Conservation (phyloP, 2,888 invertebrate genomes). For the Tipula lateralis region DNA sequence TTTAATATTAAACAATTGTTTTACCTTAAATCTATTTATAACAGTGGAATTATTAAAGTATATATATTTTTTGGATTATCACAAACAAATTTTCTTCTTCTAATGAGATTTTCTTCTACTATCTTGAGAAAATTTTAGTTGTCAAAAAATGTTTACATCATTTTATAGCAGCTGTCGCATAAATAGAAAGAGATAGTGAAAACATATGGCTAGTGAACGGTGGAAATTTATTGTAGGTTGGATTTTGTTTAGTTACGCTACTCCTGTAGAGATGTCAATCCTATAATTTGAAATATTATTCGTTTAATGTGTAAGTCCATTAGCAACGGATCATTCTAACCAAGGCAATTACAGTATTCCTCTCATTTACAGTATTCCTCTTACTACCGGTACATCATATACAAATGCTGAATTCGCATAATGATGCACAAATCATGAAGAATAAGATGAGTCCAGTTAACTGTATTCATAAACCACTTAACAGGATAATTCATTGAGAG, state of each 20-base stretch:
- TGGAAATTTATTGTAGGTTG: background rate
- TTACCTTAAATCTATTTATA: background rate
- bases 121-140: background rate
- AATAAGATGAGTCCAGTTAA: too few relatives aligned
- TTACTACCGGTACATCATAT: too few relatives aligned
- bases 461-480: too few relatives aligned
- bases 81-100: background rate
- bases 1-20: background rate
- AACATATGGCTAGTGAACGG: background rate
- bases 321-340: too few relatives aligned
- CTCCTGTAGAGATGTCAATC: background rate
- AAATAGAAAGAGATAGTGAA: background rate
- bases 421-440: too few relatives aligned
- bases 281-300: too few relatives aligned
- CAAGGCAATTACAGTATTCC: too few relatives aligned
- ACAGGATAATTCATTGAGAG: too few relatives aligned
- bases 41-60: background rate
- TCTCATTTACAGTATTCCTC: too few relatives aligned
- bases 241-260: background rate
- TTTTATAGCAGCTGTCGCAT: background rate
- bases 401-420: too few relatives aligned
- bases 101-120: background rate
- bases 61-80: background rate
- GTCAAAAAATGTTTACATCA: conserved; percentile 24
- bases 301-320: too few relatives aligned